A percentile compares a stretch with the other conserved stretches of the same genome.
phyloP scores from a whole-genome alignment of 1,140 invertebrate species.

The Bombus affinis region DNA sequence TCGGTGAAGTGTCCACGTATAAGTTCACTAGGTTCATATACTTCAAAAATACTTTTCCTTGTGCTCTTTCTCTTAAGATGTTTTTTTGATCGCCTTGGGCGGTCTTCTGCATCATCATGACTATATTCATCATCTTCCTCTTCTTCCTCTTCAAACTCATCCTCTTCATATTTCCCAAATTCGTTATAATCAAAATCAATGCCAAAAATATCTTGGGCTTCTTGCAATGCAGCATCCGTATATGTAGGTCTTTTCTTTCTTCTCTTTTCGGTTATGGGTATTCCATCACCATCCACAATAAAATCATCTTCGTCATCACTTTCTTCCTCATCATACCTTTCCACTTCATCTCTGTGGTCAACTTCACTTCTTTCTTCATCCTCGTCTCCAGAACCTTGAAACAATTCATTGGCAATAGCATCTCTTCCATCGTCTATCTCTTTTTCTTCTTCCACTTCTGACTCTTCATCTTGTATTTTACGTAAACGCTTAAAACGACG shows the following conservation, averaged over 20 bases:
- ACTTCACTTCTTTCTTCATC: too few species aligned
- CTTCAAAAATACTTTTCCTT: constrained; percentile 95
- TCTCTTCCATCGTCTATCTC: too few species aligned
- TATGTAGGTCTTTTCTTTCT: constrained; percentile 95
- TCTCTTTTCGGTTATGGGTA: constrained; percentile 92
- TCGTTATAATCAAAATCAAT: constrained; percentile 99
- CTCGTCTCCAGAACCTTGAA: too few species aligned
- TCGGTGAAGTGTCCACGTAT: constrained; percentile 98
- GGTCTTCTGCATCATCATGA: constrained; percentile 86
- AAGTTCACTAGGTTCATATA: constrained; percentile 98
- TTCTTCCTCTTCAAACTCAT: constrained; percentile 92
- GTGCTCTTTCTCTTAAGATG: constrained; percentile 89
- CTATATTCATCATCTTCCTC: constrained; percentile 90
- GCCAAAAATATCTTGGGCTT: constrained; percentile 99
- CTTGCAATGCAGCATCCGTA: constrained; percentile 96
- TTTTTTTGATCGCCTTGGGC: constrained; percentile 86
- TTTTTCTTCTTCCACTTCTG: too few species aligned
- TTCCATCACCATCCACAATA: too few species aligned
- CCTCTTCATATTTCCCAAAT: constrained; percentile 94
- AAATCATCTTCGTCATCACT: too few species aligned
- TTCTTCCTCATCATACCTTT: too few species aligned
- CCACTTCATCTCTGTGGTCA: too few species aligned
- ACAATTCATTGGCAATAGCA: too few species aligned
- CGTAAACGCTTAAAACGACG: too few species aligned
- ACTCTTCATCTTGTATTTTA: too few species aligned